A percentile compares a stretch with the other conserved stretches of the same genome.
phyloP scores from a whole-genome alignment of 2,888 invertebrate genomes.

The Spilarctia lutea region DNA sequence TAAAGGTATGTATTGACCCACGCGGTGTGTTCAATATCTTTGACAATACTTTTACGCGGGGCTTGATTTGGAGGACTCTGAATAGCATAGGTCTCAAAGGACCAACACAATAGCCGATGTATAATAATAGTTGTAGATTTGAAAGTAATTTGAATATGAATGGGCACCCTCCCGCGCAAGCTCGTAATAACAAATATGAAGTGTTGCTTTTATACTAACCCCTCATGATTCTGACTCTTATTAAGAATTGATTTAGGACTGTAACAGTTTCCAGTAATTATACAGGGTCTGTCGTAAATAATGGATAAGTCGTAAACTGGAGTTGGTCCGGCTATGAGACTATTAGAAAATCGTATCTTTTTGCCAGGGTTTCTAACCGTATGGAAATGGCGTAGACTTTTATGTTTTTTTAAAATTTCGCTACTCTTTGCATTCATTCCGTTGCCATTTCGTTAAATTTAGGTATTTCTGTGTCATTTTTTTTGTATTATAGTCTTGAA shows the following conservation, averaged over 20 bases:
- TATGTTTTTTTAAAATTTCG: too few species aligned
- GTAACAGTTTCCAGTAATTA: slow-evolving; percentile 76
- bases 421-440: too few species aligned
- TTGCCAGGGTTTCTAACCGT: too few species aligned
- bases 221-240: slow-evolving; percentile 80
- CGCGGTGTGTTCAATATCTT: slow-evolving; percentile 66
- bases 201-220: slow-evolving; percentile 80
- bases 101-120: slow-evolving; percentile 78
- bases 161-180: slow-evolving; percentile 81
- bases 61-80: slow-evolving; percentile 80
- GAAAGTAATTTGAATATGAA: slow-evolving; percentile 86
- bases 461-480: too few species aligned
- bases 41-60: slow-evolving; percentile 78
- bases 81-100: slow-evolving; percentile 85
- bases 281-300: too few species aligned
- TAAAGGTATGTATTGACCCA: slow-evolving; percentile 71
- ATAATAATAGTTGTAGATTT: slow-evolving; percentile 87
- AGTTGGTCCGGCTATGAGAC: too few species aligned
- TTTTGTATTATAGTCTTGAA: too few species aligned
- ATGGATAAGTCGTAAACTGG: too few species aligned
- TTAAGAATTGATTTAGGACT: slow-evolving; percentile 76
- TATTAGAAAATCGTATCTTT: too few species aligned
- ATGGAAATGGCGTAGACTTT: too few species aligned
- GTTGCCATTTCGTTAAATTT: too few species aligned
- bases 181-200: slow-evolving; percentile 85